These are phyloP conservation scores for Phrynocephalus vlangalii DNA, from an alignment of 2,797 vertebrate genomes.

Conservation along the genomic window DNA sequence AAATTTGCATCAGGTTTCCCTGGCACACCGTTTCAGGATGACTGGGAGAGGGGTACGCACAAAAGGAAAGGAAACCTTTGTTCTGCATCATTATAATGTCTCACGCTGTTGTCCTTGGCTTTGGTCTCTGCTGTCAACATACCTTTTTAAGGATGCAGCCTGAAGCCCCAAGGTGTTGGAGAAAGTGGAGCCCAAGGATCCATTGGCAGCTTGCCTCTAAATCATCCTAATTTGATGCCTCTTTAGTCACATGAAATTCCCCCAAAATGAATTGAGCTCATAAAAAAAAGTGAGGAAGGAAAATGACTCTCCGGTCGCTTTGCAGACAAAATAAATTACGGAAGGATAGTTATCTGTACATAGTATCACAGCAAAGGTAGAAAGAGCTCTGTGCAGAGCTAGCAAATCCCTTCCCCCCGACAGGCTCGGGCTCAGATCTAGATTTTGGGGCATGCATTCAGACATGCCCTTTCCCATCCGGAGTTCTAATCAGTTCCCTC, in stretches of 20 bases:
- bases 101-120: conserved; percentile 24
- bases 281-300: conserved; percentile 18
- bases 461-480: not conserved
- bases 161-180: conserved; percentile 21
- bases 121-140: conserved; percentile 7
- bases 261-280: conserved; percentile 40
- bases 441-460: not conserved
- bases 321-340: conserved; percentile 24
- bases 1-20: not conserved
- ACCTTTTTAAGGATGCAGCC: conserved; percentile 36
- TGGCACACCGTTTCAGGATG: not conserved
- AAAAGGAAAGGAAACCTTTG: not conserved
- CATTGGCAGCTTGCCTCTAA: conserved; percentile 22
- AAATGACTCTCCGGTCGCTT: conserved; percentile 39
- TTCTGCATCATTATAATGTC: not conserved
- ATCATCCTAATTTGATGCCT: conserved; percentile 58
- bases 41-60: not conserved
- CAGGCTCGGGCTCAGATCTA: not conserved
- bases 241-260: conserved; percentile 46
- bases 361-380: conserved; percentile 19
- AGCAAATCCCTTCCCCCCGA: conserved; percentile 25
- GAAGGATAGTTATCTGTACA: conserved; percentile 10
- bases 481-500: too few relatives aligned
- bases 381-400: conserved; percentile 1
- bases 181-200: conserved; percentile 36